Evolutionary conservation across 2,797 vertebrate genomes (phyloP).

Genomic region (Denticeps clupeoides): DNA sequence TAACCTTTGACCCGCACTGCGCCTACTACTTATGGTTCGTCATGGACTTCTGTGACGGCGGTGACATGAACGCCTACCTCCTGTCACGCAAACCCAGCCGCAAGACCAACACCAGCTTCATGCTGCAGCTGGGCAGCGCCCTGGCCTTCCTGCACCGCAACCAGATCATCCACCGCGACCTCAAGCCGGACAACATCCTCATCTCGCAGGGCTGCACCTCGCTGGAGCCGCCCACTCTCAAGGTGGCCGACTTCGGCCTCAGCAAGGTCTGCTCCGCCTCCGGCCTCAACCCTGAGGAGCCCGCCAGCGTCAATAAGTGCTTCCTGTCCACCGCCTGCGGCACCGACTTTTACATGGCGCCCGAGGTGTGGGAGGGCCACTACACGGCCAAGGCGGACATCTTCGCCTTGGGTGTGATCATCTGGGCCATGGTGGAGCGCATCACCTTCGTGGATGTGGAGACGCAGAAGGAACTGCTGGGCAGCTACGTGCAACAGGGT

Average conservation of each 20-base stretch:
- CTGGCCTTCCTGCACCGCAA: slow-evolving; percentile 95
- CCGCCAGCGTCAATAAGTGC: slow-evolving; percentile 85
- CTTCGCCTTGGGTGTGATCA: slow-evolving; percentile 89
- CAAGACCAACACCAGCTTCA: slow-evolving; percentile 93
- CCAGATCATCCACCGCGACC: slow-evolving; percentile 91
- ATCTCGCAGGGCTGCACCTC: slow-evolving; percentile 72
- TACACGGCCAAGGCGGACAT: slow-evolving; percentile 96
- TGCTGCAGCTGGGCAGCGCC: slow-evolving; percentile 93
- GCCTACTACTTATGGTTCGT: slow-evolving; percentile 97
- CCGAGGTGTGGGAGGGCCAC: slow-evolving; percentile 93
- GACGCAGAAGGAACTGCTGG: slow-evolving; percentile 87
- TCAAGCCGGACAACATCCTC: slow-evolving; percentile 96
- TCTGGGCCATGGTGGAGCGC: slow-evolving; percentile 96
- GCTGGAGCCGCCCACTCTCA: slow-evolving; percentile 83
- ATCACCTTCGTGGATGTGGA: slow-evolving; percentile 89
- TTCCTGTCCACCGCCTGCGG: slow-evolving; percentile 92
- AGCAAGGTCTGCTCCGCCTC: slow-evolving; percentile 90
- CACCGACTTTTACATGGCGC: slow-evolving; percentile 96
- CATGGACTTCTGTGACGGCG: slow-evolving; percentile 96
- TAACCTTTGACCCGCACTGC: slow-evolving; percentile 83
- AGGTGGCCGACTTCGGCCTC: slow-evolving; percentile 90
- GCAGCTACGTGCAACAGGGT: slow-evolving; percentile 84
- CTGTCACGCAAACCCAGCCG: slow-evolving; percentile 87
- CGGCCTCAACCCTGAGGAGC: slow-evolving; percentile 80
- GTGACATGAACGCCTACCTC: slow-evolving; percentile 94